These are phyloP conservation scores for Pachyramphus minor DNA, from an alignment of 2,113 vertebrate genomes.

Conservation along the genomic window DNA sequence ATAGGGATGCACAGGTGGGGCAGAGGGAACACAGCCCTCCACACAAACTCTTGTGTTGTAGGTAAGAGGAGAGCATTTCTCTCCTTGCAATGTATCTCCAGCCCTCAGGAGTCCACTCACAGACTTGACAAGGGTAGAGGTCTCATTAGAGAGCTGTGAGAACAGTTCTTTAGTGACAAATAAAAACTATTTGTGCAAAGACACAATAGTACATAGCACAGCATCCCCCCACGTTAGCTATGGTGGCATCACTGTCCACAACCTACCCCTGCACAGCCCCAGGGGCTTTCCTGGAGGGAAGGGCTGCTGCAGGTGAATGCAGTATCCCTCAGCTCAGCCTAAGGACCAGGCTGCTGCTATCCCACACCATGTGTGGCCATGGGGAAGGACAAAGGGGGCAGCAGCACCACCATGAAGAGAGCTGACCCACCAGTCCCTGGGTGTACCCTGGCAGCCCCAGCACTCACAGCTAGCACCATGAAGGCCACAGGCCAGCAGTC, in stretches of 20 bases:
- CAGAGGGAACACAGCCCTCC: not conserved
- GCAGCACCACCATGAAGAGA: not conserved
- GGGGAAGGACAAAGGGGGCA: not conserved
- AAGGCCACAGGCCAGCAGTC: not conserved
- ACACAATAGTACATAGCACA: accelerated
- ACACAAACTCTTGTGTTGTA: accelerated
- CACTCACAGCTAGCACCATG: accelerated
- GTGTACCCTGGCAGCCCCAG: not conserved
- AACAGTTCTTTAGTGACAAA: not conserved
- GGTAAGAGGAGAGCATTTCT: not conserved
- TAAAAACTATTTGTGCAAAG: not conserved
- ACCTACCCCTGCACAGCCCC: not conserved
- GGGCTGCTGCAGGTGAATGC: not conserved
- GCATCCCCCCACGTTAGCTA: not conserved
- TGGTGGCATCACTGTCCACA: not conserved
- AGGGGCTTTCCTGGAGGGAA: not conserved
- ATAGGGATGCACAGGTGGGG: accelerated
- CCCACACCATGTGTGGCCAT: accelerated
- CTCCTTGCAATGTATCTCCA: not conserved
- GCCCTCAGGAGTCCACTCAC: not conserved
- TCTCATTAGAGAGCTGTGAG: not conserved
- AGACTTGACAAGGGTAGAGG: not conserved
- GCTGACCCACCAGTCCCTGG: not conserved
- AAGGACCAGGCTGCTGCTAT: accelerated
- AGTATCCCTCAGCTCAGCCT: not conserved